Evolutionary conservation across 2,888 invertebrate genomes (phyloP).

Genomic region (Aporophyla nigra): DNA sequence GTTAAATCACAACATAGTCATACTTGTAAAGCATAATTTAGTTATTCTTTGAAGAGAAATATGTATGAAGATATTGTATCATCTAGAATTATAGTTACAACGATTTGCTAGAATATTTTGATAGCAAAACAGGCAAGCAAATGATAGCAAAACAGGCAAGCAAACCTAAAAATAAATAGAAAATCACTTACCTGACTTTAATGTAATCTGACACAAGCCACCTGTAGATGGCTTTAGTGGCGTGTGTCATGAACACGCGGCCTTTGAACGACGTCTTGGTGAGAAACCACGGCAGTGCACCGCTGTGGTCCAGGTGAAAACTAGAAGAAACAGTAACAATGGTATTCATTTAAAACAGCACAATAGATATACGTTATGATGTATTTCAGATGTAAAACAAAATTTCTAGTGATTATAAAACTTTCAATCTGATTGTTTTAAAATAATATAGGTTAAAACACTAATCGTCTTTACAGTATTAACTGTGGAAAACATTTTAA

Average conservation of each 20-base stretch:
- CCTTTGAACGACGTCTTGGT: slow-evolving; percentile 99
- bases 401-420: too few relatives aligned
- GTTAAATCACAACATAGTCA: background rate
- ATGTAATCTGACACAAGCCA: slow-evolving; percentile 99
- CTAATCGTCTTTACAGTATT: too few relatives aligned
- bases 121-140: background rate
- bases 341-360: background rate
- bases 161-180: background rate
- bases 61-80: background rate
- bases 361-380: background rate
- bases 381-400: too few relatives aligned
- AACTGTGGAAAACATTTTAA: too few relatives aligned
- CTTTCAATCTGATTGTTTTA: too few relatives aligned
- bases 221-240: slow-evolving; percentile 99
- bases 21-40: background rate
- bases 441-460: too few relatives aligned
- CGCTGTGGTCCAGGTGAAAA: slow-evolving; percentile 99
- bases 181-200: slow-evolving; percentile 95
- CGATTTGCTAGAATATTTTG: background rate
- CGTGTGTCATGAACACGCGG: slow-evolving; percentile 99
- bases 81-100: background rate
- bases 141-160: background rate
- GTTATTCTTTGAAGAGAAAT: background rate
- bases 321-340: slow-evolving; percentile 86
- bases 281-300: slow-evolving; percentile 99